A percentile compares a stretch with the other conserved stretches of the same genome.
Evolutionary conservation across 1,140 invertebrate species (phyloP).

Genomic region (Sarcophaga bullata): DNA sequence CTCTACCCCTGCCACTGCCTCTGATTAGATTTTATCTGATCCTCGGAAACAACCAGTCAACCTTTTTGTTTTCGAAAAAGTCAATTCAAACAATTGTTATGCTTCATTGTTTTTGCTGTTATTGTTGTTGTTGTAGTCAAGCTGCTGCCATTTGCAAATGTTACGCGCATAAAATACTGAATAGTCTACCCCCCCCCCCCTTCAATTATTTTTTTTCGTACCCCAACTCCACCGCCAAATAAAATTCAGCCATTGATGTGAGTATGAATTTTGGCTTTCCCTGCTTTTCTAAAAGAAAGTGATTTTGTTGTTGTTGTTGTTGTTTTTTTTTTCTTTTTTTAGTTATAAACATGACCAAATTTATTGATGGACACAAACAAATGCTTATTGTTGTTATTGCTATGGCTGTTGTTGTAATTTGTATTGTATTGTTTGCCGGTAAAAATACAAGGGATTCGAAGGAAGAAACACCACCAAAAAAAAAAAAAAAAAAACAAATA

Average conservation of each 20-base stretch:
- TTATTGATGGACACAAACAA: slow-evolving; percentile 21
- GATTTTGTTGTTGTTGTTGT: too few relatives aligned
- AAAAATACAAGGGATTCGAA: background rate
- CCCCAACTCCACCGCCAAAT: too few relatives aligned
- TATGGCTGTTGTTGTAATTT: too few relatives aligned
- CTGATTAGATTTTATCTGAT: too few relatives aligned
- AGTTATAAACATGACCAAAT: slow-evolving; percentile 22
- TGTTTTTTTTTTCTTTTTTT: background rate
- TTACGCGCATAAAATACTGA: slow-evolving; percentile 33
- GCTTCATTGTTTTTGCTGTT: background rate
- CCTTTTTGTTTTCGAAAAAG: background rate
- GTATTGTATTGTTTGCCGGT: background rate
- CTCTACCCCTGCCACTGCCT: too few relatives aligned
- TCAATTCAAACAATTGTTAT: background rate
- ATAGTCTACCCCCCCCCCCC: too few relatives aligned
- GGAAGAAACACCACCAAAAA: too few relatives aligned
- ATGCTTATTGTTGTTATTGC: background rate
- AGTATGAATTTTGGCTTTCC: background rate
- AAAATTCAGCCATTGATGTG: background rate
- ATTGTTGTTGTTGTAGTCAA: background rate
- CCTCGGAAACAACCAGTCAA: background rate
- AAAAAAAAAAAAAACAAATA: too few relatives aligned
- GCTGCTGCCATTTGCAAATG: slow-evolving; percentile 35
- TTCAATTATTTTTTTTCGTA: background rate
- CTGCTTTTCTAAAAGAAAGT: too few relatives aligned